Conservation (phyloP, 1,140 invertebrate species). For the Formica selysi region DNA sequence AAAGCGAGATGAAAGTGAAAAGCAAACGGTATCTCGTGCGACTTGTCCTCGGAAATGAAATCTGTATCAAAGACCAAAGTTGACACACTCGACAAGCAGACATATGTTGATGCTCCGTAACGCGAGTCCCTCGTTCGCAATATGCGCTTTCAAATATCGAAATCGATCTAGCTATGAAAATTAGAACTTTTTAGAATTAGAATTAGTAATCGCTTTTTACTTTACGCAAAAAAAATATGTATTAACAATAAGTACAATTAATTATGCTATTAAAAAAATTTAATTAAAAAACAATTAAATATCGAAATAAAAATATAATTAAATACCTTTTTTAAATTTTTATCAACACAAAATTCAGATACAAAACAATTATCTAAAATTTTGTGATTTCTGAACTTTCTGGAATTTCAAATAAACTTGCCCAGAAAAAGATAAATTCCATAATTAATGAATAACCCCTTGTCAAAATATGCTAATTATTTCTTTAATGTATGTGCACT, state of each 20-base stretch:
- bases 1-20: constrained; percentile 44
- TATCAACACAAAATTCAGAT: background rate
- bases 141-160: background rate
- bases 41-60: constrained; percentile 48
- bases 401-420: background rate
- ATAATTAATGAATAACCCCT: background rate
- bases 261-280: background rate
- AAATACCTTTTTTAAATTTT: background rate
- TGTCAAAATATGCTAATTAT: background rate
- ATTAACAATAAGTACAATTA: background rate
- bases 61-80: constrained; percentile 43
- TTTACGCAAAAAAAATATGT: background rate
- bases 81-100: constrained; percentile 33
- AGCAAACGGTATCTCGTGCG: background rate
- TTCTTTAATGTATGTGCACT: background rate
- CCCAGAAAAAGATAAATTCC: background rate
- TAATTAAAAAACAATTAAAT: background rate
- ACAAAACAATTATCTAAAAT: background rate
- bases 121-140: background rate
- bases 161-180: background rate
- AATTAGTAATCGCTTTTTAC: background rate
- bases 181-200: background rate
- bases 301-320: background rate
- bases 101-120: constrained; percentile 35
- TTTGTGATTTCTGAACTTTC: background rate